Percentiles rank a stretch among this genome's conserved stretches.
Conservation (phyloP, 1,140 invertebrate species). For the Bombus confusus region DNA sequence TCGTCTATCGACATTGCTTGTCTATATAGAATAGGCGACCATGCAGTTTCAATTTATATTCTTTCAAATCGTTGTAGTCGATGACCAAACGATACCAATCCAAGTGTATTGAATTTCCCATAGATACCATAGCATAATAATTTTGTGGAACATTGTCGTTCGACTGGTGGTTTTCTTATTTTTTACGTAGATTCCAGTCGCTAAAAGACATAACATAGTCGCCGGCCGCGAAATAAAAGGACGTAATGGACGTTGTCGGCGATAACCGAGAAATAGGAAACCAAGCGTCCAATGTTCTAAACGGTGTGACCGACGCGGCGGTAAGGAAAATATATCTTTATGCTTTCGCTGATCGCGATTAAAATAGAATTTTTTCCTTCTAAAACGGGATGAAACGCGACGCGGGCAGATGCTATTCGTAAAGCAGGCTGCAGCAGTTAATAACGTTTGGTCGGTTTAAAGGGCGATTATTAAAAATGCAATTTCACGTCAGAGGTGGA, state of each 20-base stretch:
- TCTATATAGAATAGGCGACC: no score
- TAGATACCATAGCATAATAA: not conserved
- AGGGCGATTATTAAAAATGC: constrained; percentile 36
- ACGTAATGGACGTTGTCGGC: constrained; percentile 7
- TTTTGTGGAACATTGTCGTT: not conserved
- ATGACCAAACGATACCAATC: not conserved
- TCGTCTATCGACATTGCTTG: no score
- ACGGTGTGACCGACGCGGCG: not conserved
- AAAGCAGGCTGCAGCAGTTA: not conserved
- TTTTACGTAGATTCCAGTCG: not conserved
- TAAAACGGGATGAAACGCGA: constrained; percentile 13
- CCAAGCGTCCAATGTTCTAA: no score
- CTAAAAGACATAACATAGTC: not conserved
- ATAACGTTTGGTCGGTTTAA: constrained; percentile 25
- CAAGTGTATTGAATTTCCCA: not conserved
- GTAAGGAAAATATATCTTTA: constrained; percentile 5
- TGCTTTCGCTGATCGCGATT: constrained; percentile 3
- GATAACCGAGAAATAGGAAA: not conserved
- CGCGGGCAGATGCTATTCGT: not conserved
- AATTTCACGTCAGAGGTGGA: constrained; percentile 13
- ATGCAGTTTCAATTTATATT: no score
- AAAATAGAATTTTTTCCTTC: constrained; percentile 14
- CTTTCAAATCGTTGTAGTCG: no score
- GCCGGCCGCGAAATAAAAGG: not conserved
- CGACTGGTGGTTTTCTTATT: not conserved